Evolutionary conservation across 2,113 vertebrate species (phyloP).

Genomic region (Tragelaphus buxtoni): DNA sequence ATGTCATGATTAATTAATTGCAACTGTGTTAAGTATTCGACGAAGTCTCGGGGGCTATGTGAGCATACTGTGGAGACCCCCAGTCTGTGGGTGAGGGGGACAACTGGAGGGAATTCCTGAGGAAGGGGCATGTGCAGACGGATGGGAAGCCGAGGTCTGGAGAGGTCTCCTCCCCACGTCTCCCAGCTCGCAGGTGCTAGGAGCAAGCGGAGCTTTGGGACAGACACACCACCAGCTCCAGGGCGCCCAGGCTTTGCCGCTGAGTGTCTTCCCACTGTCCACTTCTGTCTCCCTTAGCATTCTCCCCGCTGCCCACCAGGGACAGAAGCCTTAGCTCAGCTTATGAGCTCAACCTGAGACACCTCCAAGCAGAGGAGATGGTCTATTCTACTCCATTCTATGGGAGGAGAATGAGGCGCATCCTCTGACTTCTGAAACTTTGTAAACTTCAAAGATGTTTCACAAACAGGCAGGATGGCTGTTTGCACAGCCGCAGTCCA

Average conservation of each 20-base stretch:
- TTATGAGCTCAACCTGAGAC: neutral
- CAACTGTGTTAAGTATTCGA: fast-evolving
- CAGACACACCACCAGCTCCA: fast-evolving
- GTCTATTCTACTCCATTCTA: neutral
- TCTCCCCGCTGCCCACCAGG: neutral
- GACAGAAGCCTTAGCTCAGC: neutral
- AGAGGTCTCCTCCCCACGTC: neutral
- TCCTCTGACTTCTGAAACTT: neutral
- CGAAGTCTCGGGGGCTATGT: neutral
- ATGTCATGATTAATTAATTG: neutral
- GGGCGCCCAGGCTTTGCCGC: neutral
- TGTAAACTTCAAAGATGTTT: neutral
- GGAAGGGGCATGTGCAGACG: neutral
- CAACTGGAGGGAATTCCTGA: neutral
- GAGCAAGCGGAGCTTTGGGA: neutral
- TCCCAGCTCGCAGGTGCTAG: neutral
- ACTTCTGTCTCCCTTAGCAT: neutral
- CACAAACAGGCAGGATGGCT: neutral
- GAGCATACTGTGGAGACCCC: neutral
- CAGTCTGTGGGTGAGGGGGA: neutral
- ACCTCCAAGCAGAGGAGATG: neutral
- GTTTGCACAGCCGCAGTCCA: neutral
- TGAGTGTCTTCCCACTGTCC: fast-evolving
- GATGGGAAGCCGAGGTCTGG: neutral
- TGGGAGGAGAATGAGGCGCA: neutral